phyloP scores from a whole-genome alignment of 2,888 invertebrate species.

The Blastobasis lacticolella region DNA sequence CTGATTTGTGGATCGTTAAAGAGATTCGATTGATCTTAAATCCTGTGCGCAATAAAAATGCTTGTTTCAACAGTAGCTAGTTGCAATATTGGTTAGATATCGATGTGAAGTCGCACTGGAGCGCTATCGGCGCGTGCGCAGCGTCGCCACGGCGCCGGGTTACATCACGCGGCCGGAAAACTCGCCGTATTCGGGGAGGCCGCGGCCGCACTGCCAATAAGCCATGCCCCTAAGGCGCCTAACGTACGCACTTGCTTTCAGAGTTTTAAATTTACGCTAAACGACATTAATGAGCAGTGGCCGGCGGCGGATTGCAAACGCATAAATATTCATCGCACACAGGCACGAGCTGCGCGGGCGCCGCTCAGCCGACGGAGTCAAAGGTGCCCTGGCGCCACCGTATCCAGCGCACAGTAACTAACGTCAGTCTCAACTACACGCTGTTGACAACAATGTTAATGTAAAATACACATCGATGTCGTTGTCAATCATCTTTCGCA shows the following conservation, averaged over 20 bases:
- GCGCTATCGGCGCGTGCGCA: slow-evolving; percentile 17
- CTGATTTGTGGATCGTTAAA: background rate
- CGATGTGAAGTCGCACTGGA: background rate
- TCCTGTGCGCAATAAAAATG: background rate
- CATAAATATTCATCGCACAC: slow-evolving; percentile 54
- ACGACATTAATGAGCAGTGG: slow-evolving; percentile 54
- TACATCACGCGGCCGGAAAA: slow-evolving; percentile 65
- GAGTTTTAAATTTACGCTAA: slow-evolving; percentile 60
- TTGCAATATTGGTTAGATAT: slow-evolving; percentile 1
- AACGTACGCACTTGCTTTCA: slow-evolving; percentile 33
- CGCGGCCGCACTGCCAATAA: slow-evolving; percentile 47
- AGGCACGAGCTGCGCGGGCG: slow-evolving; percentile 27
- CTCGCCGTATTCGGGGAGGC: slow-evolving; percentile 43
- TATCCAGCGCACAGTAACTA: slow-evolving; percentile 18
- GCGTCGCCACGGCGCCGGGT: slow-evolving; percentile 57
- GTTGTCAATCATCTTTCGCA: too few species aligned
- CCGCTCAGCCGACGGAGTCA: slow-evolving; percentile 40
- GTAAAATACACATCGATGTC: background rate
- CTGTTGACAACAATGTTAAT: background rate
- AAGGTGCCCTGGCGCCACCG: slow-evolving; percentile 45
- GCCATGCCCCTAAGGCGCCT: too few species aligned
- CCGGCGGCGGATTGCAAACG: slow-evolving; percentile 38
- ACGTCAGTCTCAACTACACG: background rate
- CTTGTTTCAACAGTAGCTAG: slow-evolving; percentile 1
- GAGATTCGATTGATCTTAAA: slow-evolving; percentile 2